These are phyloP conservation scores for Ammospiza maritima DNA, from an alignment of 2,797 vertebrate species.

Conservation along the genomic window DNA sequence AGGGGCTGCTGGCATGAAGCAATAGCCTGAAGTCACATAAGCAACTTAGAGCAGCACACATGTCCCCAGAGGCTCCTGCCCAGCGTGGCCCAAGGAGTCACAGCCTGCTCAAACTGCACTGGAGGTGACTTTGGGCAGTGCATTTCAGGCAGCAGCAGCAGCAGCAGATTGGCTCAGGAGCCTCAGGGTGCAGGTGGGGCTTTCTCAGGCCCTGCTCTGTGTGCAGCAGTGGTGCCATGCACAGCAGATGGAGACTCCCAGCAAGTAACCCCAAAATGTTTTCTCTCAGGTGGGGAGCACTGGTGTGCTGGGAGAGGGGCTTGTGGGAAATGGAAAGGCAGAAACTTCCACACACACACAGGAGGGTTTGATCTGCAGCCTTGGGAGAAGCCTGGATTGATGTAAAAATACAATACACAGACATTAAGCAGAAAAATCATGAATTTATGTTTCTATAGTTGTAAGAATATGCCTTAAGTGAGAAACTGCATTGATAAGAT, in stretches of 20 bases:
- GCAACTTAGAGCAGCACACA: rapidly evolving
- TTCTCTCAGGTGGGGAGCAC: background rate
- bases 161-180: background rate
- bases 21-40: background rate
- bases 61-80: background rate
- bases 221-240: background rate
- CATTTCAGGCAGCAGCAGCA: background rate
- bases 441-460: background rate
- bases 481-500: background rate
- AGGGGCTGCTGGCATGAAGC: background rate
- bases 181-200: background rate
- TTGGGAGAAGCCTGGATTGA: background rate
- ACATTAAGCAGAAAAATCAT: background rate
- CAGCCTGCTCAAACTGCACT: background rate
- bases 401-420: background rate
- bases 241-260: background rate
- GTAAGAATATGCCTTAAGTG: background rate
- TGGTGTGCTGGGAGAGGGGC: background rate
- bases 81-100: rapidly evolving
- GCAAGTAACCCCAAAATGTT: background rate
- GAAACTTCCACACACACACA: background rate
- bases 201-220: background rate
- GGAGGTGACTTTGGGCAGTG: background rate
- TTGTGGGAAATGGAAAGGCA: background rate
- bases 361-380: background rate